Percentiles rank a stretch among this genome's conserved stretches.
Evolutionary conservation across 1,140 invertebrate genomes (phyloP).

Genomic region (Scaptodrosophila lebanonensis): DNA sequence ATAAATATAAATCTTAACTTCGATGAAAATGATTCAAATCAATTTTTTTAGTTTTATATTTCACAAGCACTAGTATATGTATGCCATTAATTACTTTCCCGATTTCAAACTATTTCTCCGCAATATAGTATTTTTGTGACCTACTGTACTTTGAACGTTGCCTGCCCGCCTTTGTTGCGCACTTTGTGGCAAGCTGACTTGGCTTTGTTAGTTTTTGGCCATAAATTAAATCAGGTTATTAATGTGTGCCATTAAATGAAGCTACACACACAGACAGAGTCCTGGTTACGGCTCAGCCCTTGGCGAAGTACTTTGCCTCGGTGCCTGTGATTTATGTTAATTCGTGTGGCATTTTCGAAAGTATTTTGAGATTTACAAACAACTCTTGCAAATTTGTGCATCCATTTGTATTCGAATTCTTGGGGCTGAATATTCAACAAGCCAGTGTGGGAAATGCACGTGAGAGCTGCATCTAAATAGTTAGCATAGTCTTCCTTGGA

Average conservation of each 20-base stretch:
- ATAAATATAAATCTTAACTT: no score
- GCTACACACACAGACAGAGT: slow-evolving; percentile 35
- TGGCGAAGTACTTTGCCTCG: background rate
- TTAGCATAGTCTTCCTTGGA: no score
- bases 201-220: slow-evolving; percentile 67
- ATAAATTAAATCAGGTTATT: slow-evolving; percentile 75
- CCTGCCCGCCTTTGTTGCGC: slow-evolving; percentile 35
- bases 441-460: no score
- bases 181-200: slow-evolving; percentile 36
- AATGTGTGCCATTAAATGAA: slow-evolving; percentile 74
- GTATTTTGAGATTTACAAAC: slow-evolving; percentile 58
- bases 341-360: slow-evolving; percentile 57
- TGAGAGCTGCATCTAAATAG: no score
- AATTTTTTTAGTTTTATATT: no score
- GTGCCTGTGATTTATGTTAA: slow-evolving; percentile 61
- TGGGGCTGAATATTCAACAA: background rate
- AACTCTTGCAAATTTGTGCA: slow-evolving; percentile 33
- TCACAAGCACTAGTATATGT: no score
- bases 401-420: slow-evolving; percentile 3
- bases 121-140: no score
- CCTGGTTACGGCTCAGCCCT: slow-evolving; percentile 1
- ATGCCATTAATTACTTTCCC: no score
- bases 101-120: no score
- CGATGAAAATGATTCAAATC: no score
- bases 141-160: no score